Base-by-base conservation (phyloP, 2,113 vertebrate species). In the Rhynchomys soricoides region DNA sequence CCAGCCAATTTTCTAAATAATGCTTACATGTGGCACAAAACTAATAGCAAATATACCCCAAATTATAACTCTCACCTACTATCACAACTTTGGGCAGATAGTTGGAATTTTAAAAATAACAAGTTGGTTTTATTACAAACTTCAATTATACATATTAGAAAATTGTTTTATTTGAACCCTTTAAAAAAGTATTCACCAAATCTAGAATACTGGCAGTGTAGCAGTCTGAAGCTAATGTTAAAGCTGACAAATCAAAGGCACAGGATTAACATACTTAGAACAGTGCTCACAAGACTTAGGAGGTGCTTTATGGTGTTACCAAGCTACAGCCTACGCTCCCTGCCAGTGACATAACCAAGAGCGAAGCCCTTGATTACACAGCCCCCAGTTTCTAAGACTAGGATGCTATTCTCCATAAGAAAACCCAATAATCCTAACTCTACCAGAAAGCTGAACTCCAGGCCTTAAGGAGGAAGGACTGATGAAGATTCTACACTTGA, bases 221-320 rank as follows among this genome's bases (percentile, higher is more conserved):
- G 98, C 98, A 98, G 96, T 97, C 92, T 98, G 97, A 98, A 96
- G 98, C 97, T 98, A 97, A 90, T 86, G 97, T 98, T 98, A 98
- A 98, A 98, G 98, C 97, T 98, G 98, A 98, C 93, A 97, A 98
- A 98, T 98, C 90, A 98, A 98, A 99, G 98, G 98, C 98, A 99
- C 98, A 98, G 95, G 97, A 97, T 98, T 97, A 98, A 97, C 96
- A 98, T 91, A 98, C 96, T 97, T 97, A 98, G 93, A 96, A 92
- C 97, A 96, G 83, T 98, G 95, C 96, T 97, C 95, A 98, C 89
- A 97, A 50, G 96, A 97, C 66, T 94, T 93, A 98, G 97, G 97
- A 97, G 71, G 83, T 97, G 96, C 96, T 97, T 98, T 98, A 86
- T 96, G 95, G 86, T 97, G 43, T 21, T 92, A 93, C 57, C 88